Percentiles rank a stretch among this genome's conserved stretches.
Evolutionary conservation across 2,888 invertebrate species (phyloP).

Genomic region (Actias luna): DNA sequence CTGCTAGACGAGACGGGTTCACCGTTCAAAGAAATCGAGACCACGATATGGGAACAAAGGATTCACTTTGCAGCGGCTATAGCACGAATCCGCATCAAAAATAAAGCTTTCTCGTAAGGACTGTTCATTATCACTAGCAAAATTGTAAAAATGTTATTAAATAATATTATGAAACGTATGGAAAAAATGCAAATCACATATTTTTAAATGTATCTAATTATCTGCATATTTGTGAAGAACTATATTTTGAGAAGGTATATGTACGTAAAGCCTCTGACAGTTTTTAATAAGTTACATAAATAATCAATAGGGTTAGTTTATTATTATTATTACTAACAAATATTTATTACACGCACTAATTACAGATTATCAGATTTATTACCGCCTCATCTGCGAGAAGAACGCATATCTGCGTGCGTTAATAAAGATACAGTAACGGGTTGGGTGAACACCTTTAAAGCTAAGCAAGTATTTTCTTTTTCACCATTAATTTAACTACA

Average conservation of each 20-base stretch:
- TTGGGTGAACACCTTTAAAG: conserved; percentile 90
- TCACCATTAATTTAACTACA: neutral
- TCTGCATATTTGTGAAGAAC: too few relatives aligned
- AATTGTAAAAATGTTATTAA: neutral
- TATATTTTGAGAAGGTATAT: too few relatives aligned
- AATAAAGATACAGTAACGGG: conserved; percentile 84
- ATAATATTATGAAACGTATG: too few relatives aligned
- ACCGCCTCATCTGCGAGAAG: conserved; percentile 87
- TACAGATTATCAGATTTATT: conserved; percentile 84
- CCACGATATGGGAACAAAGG: conserved; percentile 83
- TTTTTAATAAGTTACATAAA: too few relatives aligned
- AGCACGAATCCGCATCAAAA: conserved; percentile 87
- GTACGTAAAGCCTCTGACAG: too few relatives aligned
- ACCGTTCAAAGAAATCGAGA: conserved; percentile 81
- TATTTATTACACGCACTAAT: neutral
- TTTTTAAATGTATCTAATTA: too few relatives aligned
- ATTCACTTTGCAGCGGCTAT: conserved; percentile 89
- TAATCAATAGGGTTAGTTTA: too few relatives aligned
- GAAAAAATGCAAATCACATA: too few relatives aligned
- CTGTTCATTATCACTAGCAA: too few relatives aligned
- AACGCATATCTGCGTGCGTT: conserved; percentile 82
- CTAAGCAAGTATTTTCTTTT: conserved; percentile 74
- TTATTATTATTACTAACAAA: too few relatives aligned
- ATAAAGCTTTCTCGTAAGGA: conserved; percentile 84
- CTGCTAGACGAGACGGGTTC: conserved; percentile 55